Evolutionary conservation across 1,140 invertebrate genomes (phyloP), one percentile per base, ranked within the genome.

Genomic region (Musca vetustissima): DNA sequence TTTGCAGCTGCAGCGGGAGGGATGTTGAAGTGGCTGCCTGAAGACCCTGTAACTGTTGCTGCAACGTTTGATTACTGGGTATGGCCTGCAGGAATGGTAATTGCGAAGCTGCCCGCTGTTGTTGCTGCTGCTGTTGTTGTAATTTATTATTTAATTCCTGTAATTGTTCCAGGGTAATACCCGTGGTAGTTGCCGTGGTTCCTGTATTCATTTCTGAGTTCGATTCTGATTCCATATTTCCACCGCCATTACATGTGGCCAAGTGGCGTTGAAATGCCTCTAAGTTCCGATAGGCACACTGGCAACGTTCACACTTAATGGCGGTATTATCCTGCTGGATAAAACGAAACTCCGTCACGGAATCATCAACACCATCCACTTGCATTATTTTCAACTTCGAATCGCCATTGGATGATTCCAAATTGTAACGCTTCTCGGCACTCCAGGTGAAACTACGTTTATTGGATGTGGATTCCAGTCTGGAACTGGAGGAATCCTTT

Each of bases 181-280:
- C 53, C n/a, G 52, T 32, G 72, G 74, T 15, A 2, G 64, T 21
- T 32, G 21, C 49, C 14, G 52, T 47, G 47, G 64, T 28, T n/a
- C 89, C 87, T 1, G 87, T 86, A 71, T 93, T 91, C 77, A 91
- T 92, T 81, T 93, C 92, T 82, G 91, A n/a, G n/a, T n/a, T 93
- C 1, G 89, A 90, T 9, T 89, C 91, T 9, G 57, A 43, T 19
- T 28, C 32, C 78, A 85, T 82, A 8, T 3, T 28, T 3, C 11
- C 11, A 9, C 36, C 36, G 6, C 36, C 36, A 72, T 86, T 70
- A 1, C 76, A 91, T 19, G 86, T 89, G 13, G 87, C 84, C 52
- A 94, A 83, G 82, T 98, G 95, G 28, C 92, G 87, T 73, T 93
- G 89, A 76, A 92, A 96, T 72, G 94, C 95, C 59, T 92, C 89